These are phyloP conservation scores for Cheirogaleus medius DNA, from an alignment of 2,113 vertebrate genomes.

Conservation along the genomic window DNA sequence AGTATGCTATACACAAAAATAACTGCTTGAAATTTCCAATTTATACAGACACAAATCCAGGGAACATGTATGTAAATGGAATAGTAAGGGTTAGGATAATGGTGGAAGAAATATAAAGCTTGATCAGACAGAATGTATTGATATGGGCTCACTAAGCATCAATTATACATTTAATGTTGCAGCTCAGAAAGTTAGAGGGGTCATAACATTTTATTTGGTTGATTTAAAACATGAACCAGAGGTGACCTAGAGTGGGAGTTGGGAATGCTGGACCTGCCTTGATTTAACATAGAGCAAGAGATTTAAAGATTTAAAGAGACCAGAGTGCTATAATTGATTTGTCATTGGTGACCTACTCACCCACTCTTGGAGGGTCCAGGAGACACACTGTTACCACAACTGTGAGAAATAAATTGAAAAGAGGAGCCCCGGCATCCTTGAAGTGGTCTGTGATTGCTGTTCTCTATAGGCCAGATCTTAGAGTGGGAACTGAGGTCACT, in stretches of 20 bases:
- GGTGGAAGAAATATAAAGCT: neutral
- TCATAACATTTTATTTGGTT: neutral
- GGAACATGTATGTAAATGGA: neutral
- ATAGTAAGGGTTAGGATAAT: neutral
- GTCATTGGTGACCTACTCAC: neutral
- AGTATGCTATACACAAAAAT: neutral
- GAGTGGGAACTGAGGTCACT: neutral
- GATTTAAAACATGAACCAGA: neutral
- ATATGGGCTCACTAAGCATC: neutral
- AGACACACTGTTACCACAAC: neutral
- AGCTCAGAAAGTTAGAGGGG: neutral
- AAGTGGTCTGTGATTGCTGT: neutral
- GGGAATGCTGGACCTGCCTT: neutral
- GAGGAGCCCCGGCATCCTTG: neutral
- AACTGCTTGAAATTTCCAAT: neutral
- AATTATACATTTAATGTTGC: neutral
- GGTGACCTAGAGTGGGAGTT: neutral
- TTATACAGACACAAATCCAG: neutral
- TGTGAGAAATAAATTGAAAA: neutral
- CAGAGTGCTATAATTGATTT: neutral
- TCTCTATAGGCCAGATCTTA: neutral
- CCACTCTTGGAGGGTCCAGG: neutral
- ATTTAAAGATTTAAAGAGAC: neutral
- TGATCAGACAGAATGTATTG: neutral
- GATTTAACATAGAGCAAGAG: neutral